These are phyloP conservation scores for Callopanchax toddi DNA, from an alignment of 2,113 vertebrate species.

Conservation along the genomic window DNA sequence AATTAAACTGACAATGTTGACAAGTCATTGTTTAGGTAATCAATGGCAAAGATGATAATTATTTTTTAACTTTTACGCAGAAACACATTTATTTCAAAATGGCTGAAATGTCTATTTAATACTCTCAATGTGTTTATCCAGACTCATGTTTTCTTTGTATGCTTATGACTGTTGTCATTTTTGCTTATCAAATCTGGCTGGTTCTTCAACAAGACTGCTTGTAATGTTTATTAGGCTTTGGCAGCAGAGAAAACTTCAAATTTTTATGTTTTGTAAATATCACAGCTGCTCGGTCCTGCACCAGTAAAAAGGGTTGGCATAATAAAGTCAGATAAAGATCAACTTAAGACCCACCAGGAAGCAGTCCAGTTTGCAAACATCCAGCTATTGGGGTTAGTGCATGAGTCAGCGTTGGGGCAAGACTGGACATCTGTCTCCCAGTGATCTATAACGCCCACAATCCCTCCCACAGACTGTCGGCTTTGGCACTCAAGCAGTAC, in stretches of 20 bases:
- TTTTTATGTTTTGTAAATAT: constrained; percentile 45
- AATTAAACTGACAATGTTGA: too few relatives aligned
- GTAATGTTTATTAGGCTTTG: constrained; percentile 49
- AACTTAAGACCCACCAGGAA: constrained; percentile 57
- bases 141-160: constrained; percentile 38
- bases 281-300: constrained; percentile 16
- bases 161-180: constrained; percentile 33
- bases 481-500: constrained; percentile 59
- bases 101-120: not conserved
- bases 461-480: constrained; percentile 67
- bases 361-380: constrained; percentile 58
- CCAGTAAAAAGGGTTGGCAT: constrained; percentile 18
- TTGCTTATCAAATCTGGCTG: constrained; percentile 13
- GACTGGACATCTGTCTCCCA: constrained; percentile 71
- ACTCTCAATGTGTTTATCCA: constrained; percentile 30
- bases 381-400: constrained; percentile 39
- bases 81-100: too few relatives aligned
- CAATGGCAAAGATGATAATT: too few relatives aligned
- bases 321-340: constrained; percentile 49
- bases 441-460: constrained; percentile 64
- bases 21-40: too few relatives aligned
- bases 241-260: constrained; percentile 24
- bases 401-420: constrained; percentile 61
- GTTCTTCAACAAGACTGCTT: constrained; percentile 45
- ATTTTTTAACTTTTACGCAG: too few relatives aligned